Evolutionary conservation across 2,797 vertebrate genomes (phyloP).

Genomic region (Anguilla megastoma): DNA sequence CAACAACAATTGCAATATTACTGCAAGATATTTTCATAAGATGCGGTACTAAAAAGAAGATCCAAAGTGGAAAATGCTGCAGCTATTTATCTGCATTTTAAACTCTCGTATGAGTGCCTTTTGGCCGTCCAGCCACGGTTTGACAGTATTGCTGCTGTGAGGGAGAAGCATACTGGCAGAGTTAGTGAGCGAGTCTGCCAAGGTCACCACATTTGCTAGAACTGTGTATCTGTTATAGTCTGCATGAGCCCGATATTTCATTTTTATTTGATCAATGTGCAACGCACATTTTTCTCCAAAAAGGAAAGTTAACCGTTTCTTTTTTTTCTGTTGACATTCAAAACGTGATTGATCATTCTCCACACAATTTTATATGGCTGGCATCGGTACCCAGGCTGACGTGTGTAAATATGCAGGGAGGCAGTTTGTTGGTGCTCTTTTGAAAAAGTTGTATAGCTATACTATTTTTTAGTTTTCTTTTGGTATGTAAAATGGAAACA

Average conservation of each 20-base stretch:
- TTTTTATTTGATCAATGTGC: background rate
- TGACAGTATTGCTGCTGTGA: background rate
- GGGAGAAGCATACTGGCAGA: background rate
- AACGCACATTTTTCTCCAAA: background rate
- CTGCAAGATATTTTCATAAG: background rate
- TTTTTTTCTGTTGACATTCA: background rate
- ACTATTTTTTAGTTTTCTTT: background rate
- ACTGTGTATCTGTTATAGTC: background rate
- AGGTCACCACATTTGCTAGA: background rate
- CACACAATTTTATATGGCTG: background rate
- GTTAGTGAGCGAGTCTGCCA: background rate
- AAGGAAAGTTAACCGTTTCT: background rate
- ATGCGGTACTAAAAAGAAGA: background rate
- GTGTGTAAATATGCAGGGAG: background rate
- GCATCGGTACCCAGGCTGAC: background rate
- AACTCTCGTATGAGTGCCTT: background rate
- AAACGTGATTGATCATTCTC: background rate
- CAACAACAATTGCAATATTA: background rate
- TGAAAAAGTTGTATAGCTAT: background rate
- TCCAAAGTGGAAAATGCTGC: background rate
- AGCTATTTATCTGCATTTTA: background rate
- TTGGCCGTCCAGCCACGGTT: background rate
- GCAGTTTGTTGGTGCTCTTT: slow-evolving; percentile 6
- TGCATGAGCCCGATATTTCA: background rate
- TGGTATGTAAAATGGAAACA: background rate